A percentile compares a stretch with the other conserved stretches of the same genome.
phyloP scores from a whole-genome alignment of 2,888 invertebrate species.

The Dendrolimus houi region DNA sequence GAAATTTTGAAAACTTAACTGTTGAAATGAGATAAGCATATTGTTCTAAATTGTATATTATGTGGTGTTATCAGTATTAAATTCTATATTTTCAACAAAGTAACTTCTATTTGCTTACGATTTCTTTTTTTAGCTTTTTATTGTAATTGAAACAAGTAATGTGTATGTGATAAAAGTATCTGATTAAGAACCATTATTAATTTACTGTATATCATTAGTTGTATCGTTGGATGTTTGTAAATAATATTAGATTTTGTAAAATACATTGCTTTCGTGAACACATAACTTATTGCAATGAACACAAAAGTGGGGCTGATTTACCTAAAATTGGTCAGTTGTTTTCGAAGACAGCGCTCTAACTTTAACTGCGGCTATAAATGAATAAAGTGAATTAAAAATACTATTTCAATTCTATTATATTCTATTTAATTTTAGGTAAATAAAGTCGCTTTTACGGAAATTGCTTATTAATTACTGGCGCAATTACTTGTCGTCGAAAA shows the following conservation, averaged over 20 bases:
- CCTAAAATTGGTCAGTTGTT: background rate
- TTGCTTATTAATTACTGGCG: too few species aligned
- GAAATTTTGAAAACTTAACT: too few species aligned
- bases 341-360: too few species aligned
- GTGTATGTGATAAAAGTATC: constrained; percentile 65
- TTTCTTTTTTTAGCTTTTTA: constrained; percentile 32
- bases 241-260: constrained; percentile 59
- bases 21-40: too few species aligned
- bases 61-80: constrained; percentile 32
- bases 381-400: too few species aligned
- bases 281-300: background rate
- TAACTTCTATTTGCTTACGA: constrained; percentile 34
- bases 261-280: constrained; percentile 35
- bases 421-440: too few species aligned
- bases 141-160: constrained; percentile 30
- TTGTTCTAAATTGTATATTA: constrained; percentile 10
- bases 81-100: constrained; percentile 47
- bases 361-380: too few species aligned
- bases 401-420: too few species aligned
- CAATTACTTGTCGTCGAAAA: too few species aligned
- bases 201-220: constrained; percentile 55
- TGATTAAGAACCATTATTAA: constrained; percentile 57
- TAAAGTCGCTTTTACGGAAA: too few species aligned
- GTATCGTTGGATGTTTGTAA: constrained; percentile 51
- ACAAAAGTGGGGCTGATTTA: background rate